Conservation (phyloP, 2,113 vertebrate genomes). For the Chamaetylas fuelleborni region DNA sequence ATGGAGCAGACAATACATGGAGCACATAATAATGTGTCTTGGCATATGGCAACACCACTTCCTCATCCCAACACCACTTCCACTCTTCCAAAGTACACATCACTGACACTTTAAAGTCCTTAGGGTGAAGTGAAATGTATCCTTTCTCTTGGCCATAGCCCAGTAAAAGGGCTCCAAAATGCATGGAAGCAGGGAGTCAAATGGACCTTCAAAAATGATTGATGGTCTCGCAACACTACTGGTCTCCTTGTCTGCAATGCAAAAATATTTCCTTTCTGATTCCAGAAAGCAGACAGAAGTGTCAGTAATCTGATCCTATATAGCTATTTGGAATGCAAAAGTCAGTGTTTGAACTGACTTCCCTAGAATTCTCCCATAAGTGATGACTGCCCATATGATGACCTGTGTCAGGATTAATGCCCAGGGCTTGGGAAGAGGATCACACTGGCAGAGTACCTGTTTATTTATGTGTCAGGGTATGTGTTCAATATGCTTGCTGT, state of each 20-base stretch:
- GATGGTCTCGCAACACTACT: background rate
- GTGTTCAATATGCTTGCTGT: background rate
- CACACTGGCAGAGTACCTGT: background rate
- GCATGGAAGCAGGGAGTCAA: background rate
- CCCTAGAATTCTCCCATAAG: background rate
- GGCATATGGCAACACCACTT: background rate
- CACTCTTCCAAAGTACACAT: background rate
- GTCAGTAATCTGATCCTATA: background rate
- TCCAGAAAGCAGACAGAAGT: background rate
- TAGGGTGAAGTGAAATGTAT: background rate
- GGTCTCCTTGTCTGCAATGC: background rate
- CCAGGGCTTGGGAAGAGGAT: background rate
- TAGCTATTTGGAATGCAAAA: background rate
- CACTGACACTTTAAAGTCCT: background rate
- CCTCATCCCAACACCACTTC: background rate
- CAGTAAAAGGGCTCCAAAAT: background rate
- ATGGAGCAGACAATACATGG: background rate
- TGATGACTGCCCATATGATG: too few species aligned
- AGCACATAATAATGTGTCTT: background rate
- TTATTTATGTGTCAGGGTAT: background rate
- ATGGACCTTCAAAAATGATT: background rate
- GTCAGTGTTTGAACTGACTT: background rate
- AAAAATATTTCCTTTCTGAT: background rate
- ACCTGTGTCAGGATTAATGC: fast-evolving
- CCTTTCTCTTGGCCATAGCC: background rate